Evolutionary conservation across 2,888 invertebrate genomes (phyloP), one percentile per base, ranked within the genome.

Genomic region (Alviniconcha strummeri): DNA sequence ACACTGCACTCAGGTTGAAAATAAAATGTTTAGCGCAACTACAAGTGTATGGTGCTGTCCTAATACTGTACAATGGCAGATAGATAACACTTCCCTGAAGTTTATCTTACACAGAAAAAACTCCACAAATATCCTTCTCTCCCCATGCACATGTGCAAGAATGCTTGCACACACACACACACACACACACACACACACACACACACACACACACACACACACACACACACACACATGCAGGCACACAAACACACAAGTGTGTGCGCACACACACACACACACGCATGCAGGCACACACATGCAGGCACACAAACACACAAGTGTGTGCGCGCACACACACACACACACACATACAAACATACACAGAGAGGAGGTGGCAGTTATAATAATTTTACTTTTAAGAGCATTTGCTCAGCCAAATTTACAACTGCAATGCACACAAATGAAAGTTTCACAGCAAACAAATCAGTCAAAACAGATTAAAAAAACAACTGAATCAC

Each of bases 231-330:
- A 19, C 36, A 36, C 72, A 72, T n/a, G 6, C 36, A 7, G 36
- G 13, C 7, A 60, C 7, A 60, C 11, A 60, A 8, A 60, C 60
- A 60, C 7, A 60, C 60, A 60, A 60, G 11, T 60, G 71, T 6
- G 71, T 6, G 6, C 71, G 15, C 71, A 71, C 71, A 71, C 71
- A 71, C 71, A 71, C 71, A 71, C 71, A 71, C 71, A 71, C 71
- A 71, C 71, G 19, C 71, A 71, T 17, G 19, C 71, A 71, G 9
- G 19, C 71, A 71, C 71, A 71, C 8, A 71, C 71, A 71, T 17
- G 19, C 71, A 71, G 9, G 19, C 71, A 17, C 60, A 11, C 60
- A 60, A 7, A 11, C 60, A 60, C 60, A 11, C 7, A 60, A 7
- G 60, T 11, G 17, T 17, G 71, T 17, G 5, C 71, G 19, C 71